Evolutionary conservation across 2,113 vertebrate species (phyloP), one percentile per base, ranked within the genome.

Genomic region (Rhabdornis inornatus): DNA sequence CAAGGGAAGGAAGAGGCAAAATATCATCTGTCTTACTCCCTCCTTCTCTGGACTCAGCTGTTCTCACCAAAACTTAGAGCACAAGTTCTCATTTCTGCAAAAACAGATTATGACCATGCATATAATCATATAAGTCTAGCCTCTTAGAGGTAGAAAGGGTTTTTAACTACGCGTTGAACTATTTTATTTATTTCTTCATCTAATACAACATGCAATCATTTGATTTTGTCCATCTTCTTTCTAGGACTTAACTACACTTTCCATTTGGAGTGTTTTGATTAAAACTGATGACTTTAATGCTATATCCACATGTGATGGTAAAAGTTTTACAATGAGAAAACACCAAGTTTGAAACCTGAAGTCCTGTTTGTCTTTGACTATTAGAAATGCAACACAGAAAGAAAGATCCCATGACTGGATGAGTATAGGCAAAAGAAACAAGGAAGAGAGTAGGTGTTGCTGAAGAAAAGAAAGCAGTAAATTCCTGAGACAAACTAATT

Each of bases 391-490:
- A 92, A 25, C 31, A 61, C 12, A 66, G 21, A 35, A 84, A 57
- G 27, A 74, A 78, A 59, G 39, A 81, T 55, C 10, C 42, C 30
- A 63, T n/a, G 27, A 89, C 27, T 50, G 15, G 33, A 92, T 49
- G 12, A 52, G 8, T 11, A 27, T 2, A 71, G 40, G 11, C 55
- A 64, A 90, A 68, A 56, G 6, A 59, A 86, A 35, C 45, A 94
- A 52, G 22, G 24, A 24, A 33, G 13, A 82, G 31, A 60, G 3
- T 10, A 24, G 11, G 1, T 69, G 35, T 12, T 23, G 14, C n/a
- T 89, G 35, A 89, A 78, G 59, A 55, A 74, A 65, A 60, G 42
- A 86, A 94, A 85, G 90, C 14, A 74, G n/a, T 79, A 39, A 92
- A 72, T 77, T 89, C 23, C n/a, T 55, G 21, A 65, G 42, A 61